A percentile compares a stretch with the other conserved stretches of the same genome.
Evolutionary conservation across 2,888 invertebrate genomes (phyloP).

Genomic region (Dasypolia templi): DNA sequence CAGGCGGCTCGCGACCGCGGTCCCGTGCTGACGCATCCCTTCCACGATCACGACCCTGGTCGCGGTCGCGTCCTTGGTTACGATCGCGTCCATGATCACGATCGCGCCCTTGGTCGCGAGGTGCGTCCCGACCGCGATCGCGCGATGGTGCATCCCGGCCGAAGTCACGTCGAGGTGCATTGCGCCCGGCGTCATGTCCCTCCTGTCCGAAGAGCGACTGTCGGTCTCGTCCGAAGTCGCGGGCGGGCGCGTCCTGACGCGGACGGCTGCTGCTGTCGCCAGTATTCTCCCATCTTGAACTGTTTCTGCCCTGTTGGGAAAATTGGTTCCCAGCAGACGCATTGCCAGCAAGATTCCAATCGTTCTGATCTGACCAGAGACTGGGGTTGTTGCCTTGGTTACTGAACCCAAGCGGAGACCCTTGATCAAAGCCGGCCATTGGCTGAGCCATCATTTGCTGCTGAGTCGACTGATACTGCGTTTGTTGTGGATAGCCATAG

Average conservation of each 20-base stretch:
- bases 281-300: constrained; percentile 33
- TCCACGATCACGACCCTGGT: constrained; percentile 30
- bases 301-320: constrained; percentile 32
- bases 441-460: constrained; percentile 44
- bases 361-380: constrained; percentile 47
- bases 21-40: constrained; percentile 5
- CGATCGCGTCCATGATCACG: constrained; percentile 18
- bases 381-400: constrained; percentile 41
- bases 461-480: constrained; percentile 40
- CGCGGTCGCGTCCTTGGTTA: constrained; percentile 11
- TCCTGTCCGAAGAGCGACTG: constrained; percentile 15
- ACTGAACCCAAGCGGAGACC: constrained; percentile 53
- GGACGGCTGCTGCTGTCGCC: constrained; percentile 13
- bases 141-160: constrained; percentile 20
- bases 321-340: constrained; percentile 37
- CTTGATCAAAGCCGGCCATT: constrained; percentile 29
- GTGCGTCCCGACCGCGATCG: constrained; percentile 17
- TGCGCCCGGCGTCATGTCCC: constrained; percentile 19
- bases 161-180: constrained; percentile 17
- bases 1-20: constrained; percentile 20
- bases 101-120: constrained; percentile 31
- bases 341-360: constrained; percentile 51
- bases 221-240: constrained; percentile 22
- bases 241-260: constrained; percentile 7
- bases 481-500: constrained; percentile 59